phyloP scores from a whole-genome alignment of 1,140 invertebrate species.

The Leptinotarsa lineolata region DNA sequence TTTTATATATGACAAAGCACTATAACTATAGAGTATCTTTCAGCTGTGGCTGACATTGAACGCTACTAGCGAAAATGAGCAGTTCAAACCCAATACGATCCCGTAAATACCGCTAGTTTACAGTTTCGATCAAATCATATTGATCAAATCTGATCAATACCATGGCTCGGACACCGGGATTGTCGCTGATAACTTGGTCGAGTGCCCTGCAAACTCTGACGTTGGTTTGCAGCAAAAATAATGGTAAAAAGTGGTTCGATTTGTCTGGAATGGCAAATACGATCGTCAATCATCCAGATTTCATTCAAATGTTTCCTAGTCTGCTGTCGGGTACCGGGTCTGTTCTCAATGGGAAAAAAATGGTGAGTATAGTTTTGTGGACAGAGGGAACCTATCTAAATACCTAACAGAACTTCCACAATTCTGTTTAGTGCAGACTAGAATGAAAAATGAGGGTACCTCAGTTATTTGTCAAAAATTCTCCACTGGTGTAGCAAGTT shows the following conservation, averaged over 20 bases:
- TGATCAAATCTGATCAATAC: constrained; percentile 72
- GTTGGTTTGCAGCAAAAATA: constrained; percentile 47
- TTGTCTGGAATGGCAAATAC: constrained; percentile 45
- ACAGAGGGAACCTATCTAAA: too few species aligned
- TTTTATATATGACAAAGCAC: too few species aligned
- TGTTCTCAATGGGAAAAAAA: constrained; percentile 61
- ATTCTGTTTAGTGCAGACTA: too few species aligned
- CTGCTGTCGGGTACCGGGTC: constrained; percentile 71
- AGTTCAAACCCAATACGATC: constrained; percentile 60
- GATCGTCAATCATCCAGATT: constrained; percentile 71
- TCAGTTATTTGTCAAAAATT: too few species aligned
- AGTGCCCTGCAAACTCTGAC: constrained; percentile 63
- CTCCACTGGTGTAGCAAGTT: too few species aligned
- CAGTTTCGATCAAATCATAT: constrained; percentile 72
- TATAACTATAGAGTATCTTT: too few species aligned
- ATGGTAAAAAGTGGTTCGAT: constrained; percentile 44
- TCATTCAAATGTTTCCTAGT: constrained; percentile 72
- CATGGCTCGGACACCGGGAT: constrained; percentile 66
- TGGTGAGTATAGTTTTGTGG: constrained; percentile 60
- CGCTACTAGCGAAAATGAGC: too few species aligned
- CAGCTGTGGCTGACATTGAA: too few species aligned
- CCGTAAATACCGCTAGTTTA: constrained; percentile 74
- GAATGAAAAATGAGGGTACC: too few species aligned
- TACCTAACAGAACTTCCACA: too few species aligned
- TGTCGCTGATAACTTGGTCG: constrained; percentile 75